Evolutionary conservation across 2,888 invertebrate genomes (phyloP).

Genomic region (Sphaerophoria rueppellii): DNA sequence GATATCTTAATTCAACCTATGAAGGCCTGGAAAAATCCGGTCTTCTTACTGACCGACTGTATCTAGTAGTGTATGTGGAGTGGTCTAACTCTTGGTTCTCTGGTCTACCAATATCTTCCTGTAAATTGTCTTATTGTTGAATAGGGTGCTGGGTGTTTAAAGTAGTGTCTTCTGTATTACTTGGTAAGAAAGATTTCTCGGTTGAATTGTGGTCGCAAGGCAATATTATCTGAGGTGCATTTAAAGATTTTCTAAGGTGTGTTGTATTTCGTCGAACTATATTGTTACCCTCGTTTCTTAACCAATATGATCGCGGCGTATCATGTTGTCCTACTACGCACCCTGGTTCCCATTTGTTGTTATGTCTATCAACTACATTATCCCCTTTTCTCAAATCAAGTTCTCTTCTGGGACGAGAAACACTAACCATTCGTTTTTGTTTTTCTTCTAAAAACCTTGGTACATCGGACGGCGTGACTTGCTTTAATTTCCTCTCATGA

Average conservation of each 20-base stretch:
- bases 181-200: too few relatives aligned
- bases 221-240: neutral
- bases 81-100: too few relatives aligned
- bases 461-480: neutral
- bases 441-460: neutral
- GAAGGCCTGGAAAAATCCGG: too few relatives aligned
- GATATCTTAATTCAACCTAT: too few relatives aligned
- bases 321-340: slow-evolving; percentile 36
- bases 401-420: neutral
- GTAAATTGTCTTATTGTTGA: too few relatives aligned
- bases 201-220: too few relatives aligned
- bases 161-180: too few relatives aligned
- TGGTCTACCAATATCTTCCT: too few relatives aligned
- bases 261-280: slow-evolving; percentile 40
- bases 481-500: neutral
- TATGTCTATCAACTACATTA: slow-evolving; percentile 27
- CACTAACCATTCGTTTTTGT: neutral
- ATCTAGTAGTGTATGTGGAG: too few relatives aligned
- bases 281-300: slow-evolving; percentile 42
- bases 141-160: too few relatives aligned
- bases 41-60: too few relatives aligned
- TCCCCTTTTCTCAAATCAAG: neutral
- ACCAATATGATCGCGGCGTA: slow-evolving; percentile 27
- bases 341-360: slow-evolving; percentile 41
- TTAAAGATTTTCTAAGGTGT: slow-evolving; percentile 32